Base-by-base conservation (phyloP, 2,888 invertebrate species). In the Phoenoteleia sp. region DNA sequence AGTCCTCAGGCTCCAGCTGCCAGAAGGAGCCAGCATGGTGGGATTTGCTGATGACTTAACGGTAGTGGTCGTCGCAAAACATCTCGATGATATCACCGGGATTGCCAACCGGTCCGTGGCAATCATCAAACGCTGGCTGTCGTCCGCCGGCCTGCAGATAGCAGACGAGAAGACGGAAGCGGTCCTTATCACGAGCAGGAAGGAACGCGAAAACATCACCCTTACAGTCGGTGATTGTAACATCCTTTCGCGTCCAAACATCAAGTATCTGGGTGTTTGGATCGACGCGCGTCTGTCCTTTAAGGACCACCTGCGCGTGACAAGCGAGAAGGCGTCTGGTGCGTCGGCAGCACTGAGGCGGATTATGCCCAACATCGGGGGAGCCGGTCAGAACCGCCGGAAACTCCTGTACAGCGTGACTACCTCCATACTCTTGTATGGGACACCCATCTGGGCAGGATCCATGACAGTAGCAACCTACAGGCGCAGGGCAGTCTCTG, bases 191-290 rank as follows among this genome's bases (percentile, higher is more conserved):
- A 86, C 79, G 1, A 71, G 75, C 29, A 66, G 71, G 54, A 71
- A 75, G 6, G 3, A n/a, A n/a, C n/a, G n/a, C n/a, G n/a, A n/a
- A n/a, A 72, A 19, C 13, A 82, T 81, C 45, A 81, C 74, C 21
- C 74, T 87, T 1, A 29, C 29, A 5, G 77, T 87, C 4, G 83
- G 87, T 0, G 29, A 66, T 2, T 19, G 69, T 33, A n/a, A 27
- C 0, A 86, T 86, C 7, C 27, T 19, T 25, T 69, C 77, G 0
- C 19, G 62, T 29, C 72, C 83, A 56, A 80, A n/a, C 19, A 45
- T 88, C 3, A 52, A 56, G 62, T 86, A 88, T 54, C 54, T 88
- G 17, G 83, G 86, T 21, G 64, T 86, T 5, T 42, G 47, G 54
- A 17, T 88, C 11, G 82, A 87, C 23, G 62, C 64, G 19, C 74